Base-by-base conservation (phyloP, 2,888 invertebrate species). In the Synergus japonicus region DNA sequence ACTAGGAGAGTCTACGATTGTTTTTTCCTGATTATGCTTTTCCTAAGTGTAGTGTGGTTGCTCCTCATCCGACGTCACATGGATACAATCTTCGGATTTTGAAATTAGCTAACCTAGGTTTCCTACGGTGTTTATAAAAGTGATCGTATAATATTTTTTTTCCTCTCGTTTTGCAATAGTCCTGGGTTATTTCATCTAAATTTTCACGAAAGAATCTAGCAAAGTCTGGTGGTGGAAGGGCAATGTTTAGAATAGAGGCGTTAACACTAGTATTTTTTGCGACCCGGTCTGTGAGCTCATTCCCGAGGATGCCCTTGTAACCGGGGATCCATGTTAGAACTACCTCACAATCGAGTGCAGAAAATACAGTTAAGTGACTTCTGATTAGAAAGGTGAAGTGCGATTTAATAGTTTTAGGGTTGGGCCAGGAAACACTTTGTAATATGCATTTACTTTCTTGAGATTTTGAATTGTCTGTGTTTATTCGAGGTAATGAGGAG, bases 101-200 rank as follows among this genome's bases (percentile, higher is more conserved):
- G 15, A 67, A 44, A 10, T 43, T n/a, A 18, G 66, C 18, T 9
- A 67, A 67, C 43, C 66, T 44, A 18, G 44, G 66, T 44, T 67
- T 67, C 44, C 37, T 65, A 4, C 66, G 43, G 66, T 9, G 41
- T 44, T n/a, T 10, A 44, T 67, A 44, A 18, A 41, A 67, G 10
- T 10, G 8, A 44, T 22, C 18, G 44, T 67, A 7, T 44, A 67
- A 12, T n/a, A 12, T 5, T 4, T 5, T 9, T 18, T 44, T 22
- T 9, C 67, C 67, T 9, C 43, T 44, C 10, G 43, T 13, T 44
- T 15, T 18, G 4, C 4, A 67, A 22, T 44, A 67, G 10, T 67
- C 44, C 3, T 67, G 44, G 12, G 44, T 18, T 18, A 18, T 67
- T 44, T 12, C 18, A 18, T 67, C 10, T 7, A 46, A 18, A 12